A percentile compares a stretch with the other conserved stretches of the same genome.
These are phyloP conservation scores for Chaetodon auriga DNA, from an alignment of 2,113 vertebrate species.

Conservation along the genomic window DNA sequence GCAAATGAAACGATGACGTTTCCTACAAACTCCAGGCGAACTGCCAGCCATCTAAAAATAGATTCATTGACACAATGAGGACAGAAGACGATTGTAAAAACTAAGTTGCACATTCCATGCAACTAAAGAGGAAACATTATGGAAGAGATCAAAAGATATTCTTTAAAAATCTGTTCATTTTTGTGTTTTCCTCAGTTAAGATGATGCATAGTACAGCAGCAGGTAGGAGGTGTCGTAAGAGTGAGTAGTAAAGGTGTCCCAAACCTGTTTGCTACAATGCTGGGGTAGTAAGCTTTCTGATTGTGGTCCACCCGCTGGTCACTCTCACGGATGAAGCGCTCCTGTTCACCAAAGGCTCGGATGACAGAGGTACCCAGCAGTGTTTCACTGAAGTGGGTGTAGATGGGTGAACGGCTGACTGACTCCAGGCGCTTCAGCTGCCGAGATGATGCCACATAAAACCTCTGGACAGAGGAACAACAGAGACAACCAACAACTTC, in stretches of 20 bases:
- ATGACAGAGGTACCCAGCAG: conserved; percentile 94
- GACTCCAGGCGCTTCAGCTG: conserved; percentile 97
- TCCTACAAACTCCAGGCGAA: conserved; percentile 94
- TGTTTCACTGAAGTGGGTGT: conserved; percentile 96
- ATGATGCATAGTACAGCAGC: not conserved
- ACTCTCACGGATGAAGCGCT: conserved; percentile 90
- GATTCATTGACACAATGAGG: not conserved
- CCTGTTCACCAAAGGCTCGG: conserved; percentile 92
- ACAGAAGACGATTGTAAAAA: not conserved
- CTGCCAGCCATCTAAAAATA: conserved; percentile 90
- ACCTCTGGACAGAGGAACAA: conserved; percentile 84
- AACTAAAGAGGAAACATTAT: not conserved
- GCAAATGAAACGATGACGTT: conserved; percentile 94
- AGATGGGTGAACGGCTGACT: conserved; percentile 94
- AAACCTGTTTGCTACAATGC: conserved; percentile 97
- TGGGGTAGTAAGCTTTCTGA: conserved; percentile 95
- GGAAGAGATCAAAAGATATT: not conserved
- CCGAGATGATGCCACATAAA: conserved; percentile 94
- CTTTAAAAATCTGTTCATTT: not conserved
- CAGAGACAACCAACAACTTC: not conserved
- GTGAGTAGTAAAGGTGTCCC: not conserved
- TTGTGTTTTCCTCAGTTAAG: too few species aligned
- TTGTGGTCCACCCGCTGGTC: conserved; percentile 94
- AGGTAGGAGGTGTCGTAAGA: too few species aligned
- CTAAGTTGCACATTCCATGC: not conserved